A percentile compares a stretch with the other conserved stretches of the same genome.
phyloP scores from a whole-genome alignment of 2,113 vertebrate species.

The Cercocebus atys region DNA sequence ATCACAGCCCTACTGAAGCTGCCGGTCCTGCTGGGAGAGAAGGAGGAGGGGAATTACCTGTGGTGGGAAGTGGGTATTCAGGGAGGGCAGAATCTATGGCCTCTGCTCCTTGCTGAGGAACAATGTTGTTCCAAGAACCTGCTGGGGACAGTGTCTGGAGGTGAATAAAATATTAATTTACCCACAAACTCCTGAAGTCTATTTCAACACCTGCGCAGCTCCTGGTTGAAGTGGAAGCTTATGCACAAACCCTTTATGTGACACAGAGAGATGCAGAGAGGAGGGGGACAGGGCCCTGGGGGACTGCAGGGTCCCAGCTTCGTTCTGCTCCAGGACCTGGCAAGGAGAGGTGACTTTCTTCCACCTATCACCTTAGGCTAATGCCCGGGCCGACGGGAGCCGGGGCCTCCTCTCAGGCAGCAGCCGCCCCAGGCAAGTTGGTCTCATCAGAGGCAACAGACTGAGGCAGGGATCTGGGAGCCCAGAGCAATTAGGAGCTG shows the following conservation, averaged over 20 bases:
- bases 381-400: fast-evolving
- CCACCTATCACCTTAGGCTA: not conserved
- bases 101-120: conserved; percentile 56
- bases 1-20: not conserved
- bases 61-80: not conserved
- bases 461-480: conserved; percentile 23
- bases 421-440: not conserved
- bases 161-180: conserved; percentile 75
- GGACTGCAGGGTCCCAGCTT: not conserved
- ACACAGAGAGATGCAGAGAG: not conserved
- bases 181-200: conserved; percentile 25
- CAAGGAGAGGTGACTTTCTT: not conserved
- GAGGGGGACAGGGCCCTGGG: not conserved
- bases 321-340: not conserved
- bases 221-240: not conserved
- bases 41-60: not conserved
- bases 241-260: not conserved
- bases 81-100: conserved; percentile 40
- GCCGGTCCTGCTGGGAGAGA: not conserved
- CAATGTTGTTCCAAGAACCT: conserved; percentile 58
- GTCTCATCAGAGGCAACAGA: conserved; percentile 37
- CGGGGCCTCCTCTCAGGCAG: not conserved
- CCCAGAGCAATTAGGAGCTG: conserved; percentile 64
- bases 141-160: conserved; percentile 57
- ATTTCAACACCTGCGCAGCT: not conserved